Percentiles rank a stretch among this genome's conserved stretches.
Conservation (phyloP, 2,113 vertebrate species). For the Anarrhichthys ocellatus region DNA sequence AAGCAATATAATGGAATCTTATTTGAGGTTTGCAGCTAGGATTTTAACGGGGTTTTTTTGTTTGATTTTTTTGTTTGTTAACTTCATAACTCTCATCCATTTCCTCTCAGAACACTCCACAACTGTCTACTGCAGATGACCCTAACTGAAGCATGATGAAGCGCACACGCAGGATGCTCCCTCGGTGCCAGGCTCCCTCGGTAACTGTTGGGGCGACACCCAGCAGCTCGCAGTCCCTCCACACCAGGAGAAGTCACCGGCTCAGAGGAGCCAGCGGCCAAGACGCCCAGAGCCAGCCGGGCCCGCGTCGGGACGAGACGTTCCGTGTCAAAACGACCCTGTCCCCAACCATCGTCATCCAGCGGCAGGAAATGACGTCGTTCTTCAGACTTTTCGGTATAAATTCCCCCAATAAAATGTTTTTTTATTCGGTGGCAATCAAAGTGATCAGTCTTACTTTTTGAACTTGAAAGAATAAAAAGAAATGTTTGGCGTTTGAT, state of each 20-base stretch:
- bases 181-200: conserved; percentile 81
- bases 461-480: neutral
- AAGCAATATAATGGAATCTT: neutral
- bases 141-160: conserved; percentile 79
- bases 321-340: conserved; percentile 59
- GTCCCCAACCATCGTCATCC: conserved; percentile 85
- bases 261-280: conserved; percentile 81
- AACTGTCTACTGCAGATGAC: neutral
- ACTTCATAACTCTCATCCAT: neutral
- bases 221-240: conserved; percentile 78
- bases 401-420: conserved; percentile 12
- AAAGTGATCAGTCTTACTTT: neutral
- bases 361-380: conserved; percentile 92
- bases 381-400: conserved; percentile 94
- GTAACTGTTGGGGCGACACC: conserved; percentile 83
- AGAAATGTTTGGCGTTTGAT: neutral
- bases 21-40: neutral
- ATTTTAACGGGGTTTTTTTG: neutral
- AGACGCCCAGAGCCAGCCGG: conserved; percentile 72
- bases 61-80: neutral
- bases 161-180: conserved; percentile 67
- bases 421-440: neutral
- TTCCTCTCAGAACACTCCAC: neutral
- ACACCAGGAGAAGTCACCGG: conserved; percentile 77
- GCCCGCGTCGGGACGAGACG: neutral